Conservation (phyloP, 2,797 vertebrate genomes). For the Brotogeris chrysoptera region DNA sequence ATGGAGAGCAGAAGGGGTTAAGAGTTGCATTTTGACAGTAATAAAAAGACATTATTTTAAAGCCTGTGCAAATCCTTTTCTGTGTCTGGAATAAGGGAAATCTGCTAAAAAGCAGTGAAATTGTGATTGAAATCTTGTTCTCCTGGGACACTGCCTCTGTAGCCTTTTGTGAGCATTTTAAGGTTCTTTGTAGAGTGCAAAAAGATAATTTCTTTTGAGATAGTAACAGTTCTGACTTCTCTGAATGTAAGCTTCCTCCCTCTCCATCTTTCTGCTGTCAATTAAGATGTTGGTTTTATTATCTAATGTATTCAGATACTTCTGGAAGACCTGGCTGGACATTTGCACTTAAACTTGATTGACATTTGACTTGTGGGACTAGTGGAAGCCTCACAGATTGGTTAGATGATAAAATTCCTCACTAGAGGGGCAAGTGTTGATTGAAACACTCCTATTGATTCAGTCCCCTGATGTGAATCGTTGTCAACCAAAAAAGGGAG, state of each 20-base stretch:
- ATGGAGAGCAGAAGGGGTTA: not conserved
- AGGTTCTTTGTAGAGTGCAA: not conserved
- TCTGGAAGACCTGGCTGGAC: conserved; percentile 3
- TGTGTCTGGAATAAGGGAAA: not conserved
- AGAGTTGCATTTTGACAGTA: not conserved
- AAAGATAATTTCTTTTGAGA: not conserved
- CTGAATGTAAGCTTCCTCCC: not conserved
- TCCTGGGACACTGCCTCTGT: not conserved
- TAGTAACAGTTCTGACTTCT: not conserved
- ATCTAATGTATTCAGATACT: conserved; percentile 8
- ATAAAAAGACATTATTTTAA: not conserved
- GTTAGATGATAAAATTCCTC: conserved; percentile 21
- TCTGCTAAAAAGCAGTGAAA: not conserved
- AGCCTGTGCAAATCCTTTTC: not conserved
- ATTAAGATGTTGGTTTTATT: not conserved
- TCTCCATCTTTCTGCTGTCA: not conserved
- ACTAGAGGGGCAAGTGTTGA: not conserved
- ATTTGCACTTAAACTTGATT: conserved; percentile 24
- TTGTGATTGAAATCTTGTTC: not conserved
- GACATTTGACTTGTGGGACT: not conserved
- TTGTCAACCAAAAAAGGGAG: not conserved
- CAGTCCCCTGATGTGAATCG: not conserved
- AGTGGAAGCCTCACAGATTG: not conserved
- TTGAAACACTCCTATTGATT: conserved; percentile 34
- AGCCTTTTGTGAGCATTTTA: conserved; percentile 1